Evolutionary conservation across 2,888 invertebrate genomes (phyloP).

Genomic region (Cosmorhoe ocellata): DNA sequence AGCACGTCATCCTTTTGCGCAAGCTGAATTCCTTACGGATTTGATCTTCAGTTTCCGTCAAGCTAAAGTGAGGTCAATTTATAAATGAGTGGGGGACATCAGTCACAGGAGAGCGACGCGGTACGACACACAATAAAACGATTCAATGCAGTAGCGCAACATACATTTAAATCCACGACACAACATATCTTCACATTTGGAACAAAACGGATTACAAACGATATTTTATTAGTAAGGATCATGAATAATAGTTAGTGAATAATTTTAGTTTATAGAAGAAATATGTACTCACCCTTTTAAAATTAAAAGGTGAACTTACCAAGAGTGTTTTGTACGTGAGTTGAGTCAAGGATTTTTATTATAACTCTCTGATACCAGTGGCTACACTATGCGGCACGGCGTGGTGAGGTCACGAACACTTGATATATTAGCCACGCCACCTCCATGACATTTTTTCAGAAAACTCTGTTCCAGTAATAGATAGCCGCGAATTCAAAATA

Average conservation of each 20-base stretch:
- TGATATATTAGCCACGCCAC: conserved; percentile 67
- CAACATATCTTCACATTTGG: no score
- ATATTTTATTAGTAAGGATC: no score
- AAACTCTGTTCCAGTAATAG: conserved; percentile 50
- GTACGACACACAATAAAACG: conserved; percentile 1
- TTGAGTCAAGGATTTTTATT: not conserved
- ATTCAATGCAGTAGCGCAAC: conserved; percentile 9
- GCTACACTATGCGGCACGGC: conserved; percentile 33
- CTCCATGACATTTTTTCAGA: conserved; percentile 66
- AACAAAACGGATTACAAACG: no score
- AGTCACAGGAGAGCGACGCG: conserved; percentile 49
- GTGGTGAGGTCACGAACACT: conserved; percentile 48
- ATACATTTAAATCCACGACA: no score
- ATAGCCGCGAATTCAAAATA: conserved; percentile 15
- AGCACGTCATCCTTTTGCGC: conserved; percentile 10
- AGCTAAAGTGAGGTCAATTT: conserved; percentile 63
- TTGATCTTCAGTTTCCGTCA: conserved; percentile 32
- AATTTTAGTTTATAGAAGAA: no score
- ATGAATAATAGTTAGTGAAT: no score
- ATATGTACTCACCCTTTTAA: no score
- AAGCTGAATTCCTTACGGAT: conserved; percentile 24
- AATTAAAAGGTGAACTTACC: no score
- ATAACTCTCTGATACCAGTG: conserved; percentile 1
- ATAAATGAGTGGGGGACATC: conserved; percentile 70
- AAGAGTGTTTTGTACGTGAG: not conserved